Evolutionary conservation across 2,797 vertebrate species (phyloP).

Genomic region (Anableps anableps): DNA sequence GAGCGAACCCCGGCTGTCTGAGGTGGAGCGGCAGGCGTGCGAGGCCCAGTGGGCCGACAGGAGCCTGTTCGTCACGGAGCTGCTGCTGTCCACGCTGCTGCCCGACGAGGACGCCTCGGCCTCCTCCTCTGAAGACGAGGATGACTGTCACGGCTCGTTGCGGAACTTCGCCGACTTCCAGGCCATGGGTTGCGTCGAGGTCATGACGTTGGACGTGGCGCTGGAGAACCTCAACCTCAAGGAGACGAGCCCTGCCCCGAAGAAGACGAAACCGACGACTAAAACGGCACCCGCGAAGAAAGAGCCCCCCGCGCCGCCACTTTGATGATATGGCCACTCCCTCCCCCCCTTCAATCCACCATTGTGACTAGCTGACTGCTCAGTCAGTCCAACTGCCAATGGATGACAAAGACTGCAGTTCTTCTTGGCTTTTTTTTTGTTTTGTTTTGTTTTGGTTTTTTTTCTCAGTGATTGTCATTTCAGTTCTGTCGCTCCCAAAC

Average conservation of each 20-base stretch:
- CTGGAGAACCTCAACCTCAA: slow-evolving; percentile 99
- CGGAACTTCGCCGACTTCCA: slow-evolving; percentile 96
- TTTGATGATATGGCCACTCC: slow-evolving; percentile 91
- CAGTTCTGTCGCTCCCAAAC: slow-evolving; percentile 90
- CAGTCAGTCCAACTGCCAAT: slow-evolving; percentile 73
- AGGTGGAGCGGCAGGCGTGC: slow-evolving; percentile 92
- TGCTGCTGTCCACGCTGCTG: slow-evolving; percentile 97
- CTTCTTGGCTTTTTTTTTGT: slow-evolving; percentile 80
- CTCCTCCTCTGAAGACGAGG: slow-evolving; percentile 89
- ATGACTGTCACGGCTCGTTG: slow-evolving; percentile 80
- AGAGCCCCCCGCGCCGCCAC: slow-evolving; percentile 95
- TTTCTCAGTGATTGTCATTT: slow-evolving; percentile 97
- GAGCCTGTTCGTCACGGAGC: slow-evolving; percentile 97
- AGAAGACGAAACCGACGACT: slow-evolving; percentile 71
- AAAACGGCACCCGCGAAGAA: slow-evolving; percentile 88
- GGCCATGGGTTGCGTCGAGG: slow-evolving; percentile 99
- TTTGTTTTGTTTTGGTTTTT: slow-evolving; percentile 52
- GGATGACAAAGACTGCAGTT: slow-evolving; percentile 78
- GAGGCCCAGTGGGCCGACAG: slow-evolving; percentile 95
- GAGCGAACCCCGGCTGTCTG: slow-evolving; percentile 96
- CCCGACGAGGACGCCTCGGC: slow-evolving; percentile 85
- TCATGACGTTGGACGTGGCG: slow-evolving; percentile 99
- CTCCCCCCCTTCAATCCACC: slow-evolving; percentile 61
- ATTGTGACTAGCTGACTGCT: slow-evolving; percentile 63
- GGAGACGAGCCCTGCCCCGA: slow-evolving; percentile 85